Evolutionary conservation across 2,888 invertebrate species (phyloP).

Genomic region (Chironomus riparius): DNA sequence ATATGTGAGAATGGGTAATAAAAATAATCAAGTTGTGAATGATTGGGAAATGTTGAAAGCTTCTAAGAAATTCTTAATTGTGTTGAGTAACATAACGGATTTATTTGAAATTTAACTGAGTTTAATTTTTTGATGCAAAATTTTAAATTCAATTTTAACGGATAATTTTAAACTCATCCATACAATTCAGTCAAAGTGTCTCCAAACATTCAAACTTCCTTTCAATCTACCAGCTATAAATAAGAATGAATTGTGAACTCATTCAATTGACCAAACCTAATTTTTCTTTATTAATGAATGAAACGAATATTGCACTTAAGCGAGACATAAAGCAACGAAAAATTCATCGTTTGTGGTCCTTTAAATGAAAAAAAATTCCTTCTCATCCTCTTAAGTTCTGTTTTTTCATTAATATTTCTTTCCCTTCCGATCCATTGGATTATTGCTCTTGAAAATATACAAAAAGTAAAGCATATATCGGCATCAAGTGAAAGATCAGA

Average conservation of each 20-base stretch:
- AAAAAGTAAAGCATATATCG: neutral
- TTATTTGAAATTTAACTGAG: no score
- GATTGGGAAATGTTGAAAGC: no score
- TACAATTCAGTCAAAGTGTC: no score
- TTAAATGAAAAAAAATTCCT: constrained; percentile 20
- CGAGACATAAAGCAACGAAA: neutral
- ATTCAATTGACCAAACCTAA: constrained; percentile 15
- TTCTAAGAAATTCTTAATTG: no score
- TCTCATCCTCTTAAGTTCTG: constrained; percentile 9
- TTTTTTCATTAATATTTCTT: constrained; percentile 4
- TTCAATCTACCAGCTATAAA: no score
- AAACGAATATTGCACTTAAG: neutral
- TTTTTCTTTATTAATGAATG: constrained; percentile 4
- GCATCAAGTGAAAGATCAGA: neutral
- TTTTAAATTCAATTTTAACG: no score
- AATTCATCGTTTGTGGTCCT: constrained; percentile 24
- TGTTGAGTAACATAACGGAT: no score
- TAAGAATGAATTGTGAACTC: neutral
- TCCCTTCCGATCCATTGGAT: neutral
- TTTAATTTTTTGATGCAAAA: no score
- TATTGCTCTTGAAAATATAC: neutral
- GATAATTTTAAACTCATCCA: no score
- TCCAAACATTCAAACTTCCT: no score
- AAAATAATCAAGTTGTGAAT: no score
- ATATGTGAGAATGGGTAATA: no score